Base-by-base conservation (phyloP, 2,797 vertebrate genomes). In the Silurus aristotelis region DNA sequence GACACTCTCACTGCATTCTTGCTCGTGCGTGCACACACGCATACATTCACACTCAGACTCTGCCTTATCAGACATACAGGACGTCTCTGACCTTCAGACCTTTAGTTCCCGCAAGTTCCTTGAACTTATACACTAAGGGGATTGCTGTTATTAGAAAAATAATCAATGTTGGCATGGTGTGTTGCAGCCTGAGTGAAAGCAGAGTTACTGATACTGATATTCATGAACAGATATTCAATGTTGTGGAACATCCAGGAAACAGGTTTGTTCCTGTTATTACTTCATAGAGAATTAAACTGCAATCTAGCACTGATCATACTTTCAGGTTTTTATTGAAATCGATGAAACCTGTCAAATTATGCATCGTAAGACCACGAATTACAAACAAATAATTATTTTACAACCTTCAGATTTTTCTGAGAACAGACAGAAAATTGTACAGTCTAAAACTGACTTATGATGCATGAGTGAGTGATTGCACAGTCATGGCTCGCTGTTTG, bases 1-100 rank as follows among this genome's bases (percentile, higher is more conserved):
- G 88, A 91, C 43, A 79, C 89, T 88, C 38, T 8, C 77, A n/a
- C 73, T 87, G 84, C 87, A 87, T 90, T 82, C 86, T 87, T 71
- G 31, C 56, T 56, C 25, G 75, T 84, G 73, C 73, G 90, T 82
- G 46, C 81, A 81, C 75, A 56, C 83, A 61, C 68, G 61, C 60
- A 43, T 12, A 86, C 25, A 38, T 48, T 17, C 85, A 83, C 58
- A 75, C 27, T 43, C 20, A 15, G 20, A 72, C 15, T 2, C 56
- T 43, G 27, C 20, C 25, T 60, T 76, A 22, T 46, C 58, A 63
- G 58, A 79, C n/a, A 5, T 80, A 15, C 13, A 19, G 38, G 15
- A 25, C 27, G 58, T 60, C 55, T 76, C 43, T 46, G 43, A n/a
- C 43, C 20, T n/a, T 48, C 25, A 58, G 55, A 20, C 14, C 14